Base-by-base conservation (phyloP, 1,140 invertebrate genomes). In the Ips nitidus region DNA sequence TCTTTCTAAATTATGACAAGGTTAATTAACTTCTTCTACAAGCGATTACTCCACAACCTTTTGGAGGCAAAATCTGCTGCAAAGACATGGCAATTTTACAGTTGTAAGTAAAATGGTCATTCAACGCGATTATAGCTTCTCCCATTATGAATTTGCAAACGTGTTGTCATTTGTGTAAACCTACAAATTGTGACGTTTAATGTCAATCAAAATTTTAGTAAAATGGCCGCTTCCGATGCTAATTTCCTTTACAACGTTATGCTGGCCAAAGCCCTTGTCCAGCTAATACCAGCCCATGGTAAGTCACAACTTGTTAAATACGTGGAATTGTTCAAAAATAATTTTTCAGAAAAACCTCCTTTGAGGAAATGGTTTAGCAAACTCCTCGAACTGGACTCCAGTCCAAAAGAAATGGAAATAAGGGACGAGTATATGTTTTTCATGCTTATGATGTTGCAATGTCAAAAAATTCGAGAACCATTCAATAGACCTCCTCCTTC, bases 381-480 rank as follows among this genome's bases (percentile, higher is more conserved):
- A 73, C 69, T 81, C 2, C 63, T 75, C n/a, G 69, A 74, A 22
- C 72, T 79, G 53, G 61, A 69, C 4, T 71, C 73, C n/a, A 75
- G 61, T 39, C 56, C 70, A 2, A 72, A 78, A 39, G 73, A 79
- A 47, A 71, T 78, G 58, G 65, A 70, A 41, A 75, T 75, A 0
- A 69, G 81, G 50, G 79, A 81, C 64, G 80, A 81, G 52, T 82
- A 81, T 66, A 82, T 81, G 77, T 80, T 80, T 80, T 80, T 81
- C 47, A 67, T 82, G 36, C 69, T 82, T 2, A 60, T 82, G 5
- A 80, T 81, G 71, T 71, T 82, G 62, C 79, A 81, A 70, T 78
- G 73, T 50, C 80, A 80, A 52, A 75, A 73, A 62, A 69, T 82
- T 8, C 74, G 75, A 1, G 75, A 77, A 42, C 81, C 80, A 3